Base-by-base conservation (phyloP, 2,888 invertebrate species). In the Helicoverpa assulta region DNA sequence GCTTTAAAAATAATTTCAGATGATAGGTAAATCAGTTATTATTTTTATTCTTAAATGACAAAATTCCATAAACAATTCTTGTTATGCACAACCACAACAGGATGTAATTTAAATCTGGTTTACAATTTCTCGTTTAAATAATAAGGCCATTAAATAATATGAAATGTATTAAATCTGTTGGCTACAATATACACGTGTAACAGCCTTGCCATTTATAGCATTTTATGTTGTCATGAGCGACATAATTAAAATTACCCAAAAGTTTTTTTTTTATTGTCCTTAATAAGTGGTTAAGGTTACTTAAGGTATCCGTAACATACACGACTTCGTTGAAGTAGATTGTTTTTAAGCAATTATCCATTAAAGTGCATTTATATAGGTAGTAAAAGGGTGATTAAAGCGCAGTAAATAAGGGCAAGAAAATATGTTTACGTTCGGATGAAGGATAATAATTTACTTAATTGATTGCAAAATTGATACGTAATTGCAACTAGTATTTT, bases 181-280 rank as follows among this genome's bases (percentile, higher is more conserved):
- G 18, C 21, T 73, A 58, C 53, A 51, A 55, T 60, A 67, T 33
- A 47, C 47, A 60, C 52, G 29, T 55, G 26, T 43, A 65, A 69
- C 12, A 71, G 37, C 70, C 47, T 70, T 68, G 54, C 65, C 67
- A 47, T 72, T 68, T 78, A 62, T 7, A 62, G 65, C 43, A 58
- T 68, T 71, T 68, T 66, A 73, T 80, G 64, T 58, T 51, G 29
- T 60, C 63, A 53, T 54, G 60, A 65, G 58, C 58, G 70, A 67
- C 47, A 43, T 64, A 83, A 76, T 82, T 78, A 74, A 73, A 78
- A 57, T 18, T 29, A 69, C 71, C 40, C 68, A 56, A 80, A 73
- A 73, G 54, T 62, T 67, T 56, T 47, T 70, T 80, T 72, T 70
- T 80, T 72, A 80, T 55, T 69, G 59, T 70, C 68, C 59, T 58